Percentiles rank a stretch among this genome's conserved stretches.
phyloP scores from a whole-genome alignment of 2,113 vertebrate genomes.

The Macaca nemestrina region DNA sequence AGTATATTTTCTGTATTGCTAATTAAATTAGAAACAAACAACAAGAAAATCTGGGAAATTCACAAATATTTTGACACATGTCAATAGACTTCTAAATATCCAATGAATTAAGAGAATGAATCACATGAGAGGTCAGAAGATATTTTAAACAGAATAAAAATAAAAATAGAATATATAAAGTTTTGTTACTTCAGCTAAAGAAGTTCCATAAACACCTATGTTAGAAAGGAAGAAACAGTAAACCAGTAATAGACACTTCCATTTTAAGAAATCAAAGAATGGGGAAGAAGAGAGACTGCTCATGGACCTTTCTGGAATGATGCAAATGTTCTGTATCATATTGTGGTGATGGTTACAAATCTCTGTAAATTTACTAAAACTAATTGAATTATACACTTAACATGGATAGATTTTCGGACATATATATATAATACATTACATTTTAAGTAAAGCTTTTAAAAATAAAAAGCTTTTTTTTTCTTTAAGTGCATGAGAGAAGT shows the following conservation, averaged over 20 bases:
- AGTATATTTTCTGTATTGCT: neutral
- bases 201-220: neutral
- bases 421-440: neutral
- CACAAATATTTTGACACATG: neutral
- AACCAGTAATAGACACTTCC: neutral
- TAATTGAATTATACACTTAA: neutral
- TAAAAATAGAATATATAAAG: neutral
- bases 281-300: neutral
- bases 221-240: neutral
- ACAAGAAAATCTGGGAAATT: neutral
- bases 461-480: neutral
- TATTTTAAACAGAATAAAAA: constrained; percentile 10
- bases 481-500: neutral
- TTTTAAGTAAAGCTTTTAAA: neutral
- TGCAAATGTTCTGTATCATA: neutral
- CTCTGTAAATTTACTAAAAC: neutral
- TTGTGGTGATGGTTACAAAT: neutral
- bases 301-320: neutral
- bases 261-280: neutral
- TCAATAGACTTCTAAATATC: neutral
- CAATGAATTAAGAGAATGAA: neutral
- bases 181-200: neutral
- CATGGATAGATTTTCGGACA: neutral
- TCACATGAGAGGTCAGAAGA: neutral
- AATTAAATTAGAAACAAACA: neutral